Percentiles rank a stretch among this genome's conserved stretches.
phyloP scores from a whole-genome alignment of 2,797 vertebrate species.

The Sebastes minor region DNA sequence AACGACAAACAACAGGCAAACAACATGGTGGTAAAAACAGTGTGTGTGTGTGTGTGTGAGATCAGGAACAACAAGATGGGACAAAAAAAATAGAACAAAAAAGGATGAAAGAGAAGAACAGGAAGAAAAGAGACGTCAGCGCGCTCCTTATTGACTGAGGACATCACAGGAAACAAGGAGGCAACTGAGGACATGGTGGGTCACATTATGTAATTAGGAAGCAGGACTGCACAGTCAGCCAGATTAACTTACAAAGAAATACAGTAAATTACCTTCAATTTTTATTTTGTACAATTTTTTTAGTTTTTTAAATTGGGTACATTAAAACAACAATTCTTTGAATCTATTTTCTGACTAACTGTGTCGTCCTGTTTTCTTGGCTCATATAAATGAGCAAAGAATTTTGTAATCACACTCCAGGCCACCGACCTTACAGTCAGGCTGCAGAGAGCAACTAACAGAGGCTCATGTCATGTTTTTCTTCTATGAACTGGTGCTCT shows the following conservation, averaged over 20 bases:
- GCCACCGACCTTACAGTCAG: slow-evolving; percentile 31
- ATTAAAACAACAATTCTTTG: not conserved
- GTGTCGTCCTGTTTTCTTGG: slow-evolving; percentile 43
- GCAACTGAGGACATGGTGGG: slow-evolving; percentile 24
- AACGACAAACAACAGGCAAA: slow-evolving; percentile 79
- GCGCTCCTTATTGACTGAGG: slow-evolving; percentile 50
- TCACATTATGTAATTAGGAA: slow-evolving; percentile 30
- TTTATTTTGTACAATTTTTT: not conserved
- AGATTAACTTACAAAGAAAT: not conserved
- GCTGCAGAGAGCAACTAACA: slow-evolving; percentile 27
- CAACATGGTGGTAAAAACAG: slow-evolving; percentile 72
- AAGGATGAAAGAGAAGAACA: slow-evolving; percentile 16
- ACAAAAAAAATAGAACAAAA: slow-evolving; percentile 1
- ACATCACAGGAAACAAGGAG: slow-evolving; percentile 56
- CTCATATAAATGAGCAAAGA: slow-evolving; percentile 4
- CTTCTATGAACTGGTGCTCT: not conserved
- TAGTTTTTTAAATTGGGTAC: not conserved
- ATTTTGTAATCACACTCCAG: slow-evolving; percentile 40
- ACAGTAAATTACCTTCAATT: not conserved
- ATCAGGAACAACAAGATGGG: slow-evolving; percentile 35
- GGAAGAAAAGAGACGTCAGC: slow-evolving; percentile 22
- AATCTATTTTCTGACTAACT: slow-evolving; percentile 15
- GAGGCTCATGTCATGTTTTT: not conserved
- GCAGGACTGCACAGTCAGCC: slow-evolving; percentile 44
- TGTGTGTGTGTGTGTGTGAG: slow-evolving; percentile 19